phyloP scores from a whole-genome alignment of 2,113 vertebrate species.

The Silurus meridionalis region DNA sequence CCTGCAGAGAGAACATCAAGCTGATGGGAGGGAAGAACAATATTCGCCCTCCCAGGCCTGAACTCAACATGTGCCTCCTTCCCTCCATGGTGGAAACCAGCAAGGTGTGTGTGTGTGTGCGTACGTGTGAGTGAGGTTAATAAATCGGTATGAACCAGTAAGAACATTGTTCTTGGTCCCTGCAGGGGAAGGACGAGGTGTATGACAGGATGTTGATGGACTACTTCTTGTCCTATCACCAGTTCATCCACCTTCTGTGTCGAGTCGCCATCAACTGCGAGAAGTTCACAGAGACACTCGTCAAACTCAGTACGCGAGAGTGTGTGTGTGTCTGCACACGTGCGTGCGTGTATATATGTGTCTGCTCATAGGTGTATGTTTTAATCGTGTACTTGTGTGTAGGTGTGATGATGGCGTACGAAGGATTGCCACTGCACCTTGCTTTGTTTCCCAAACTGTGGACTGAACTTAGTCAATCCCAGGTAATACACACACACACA shows the following conservation, averaged over 20 bases:
- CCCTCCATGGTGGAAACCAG: constrained; percentile 98
- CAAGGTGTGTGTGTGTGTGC: constrained; percentile 77
- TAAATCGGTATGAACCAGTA: not conserved
- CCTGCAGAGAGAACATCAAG: constrained; percentile 99
- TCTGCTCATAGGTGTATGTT: not conserved
- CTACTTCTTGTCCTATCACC: constrained; percentile 98
- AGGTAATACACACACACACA: constrained; percentile 71
- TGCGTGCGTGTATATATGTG: not conserved
- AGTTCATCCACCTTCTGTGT: constrained; percentile 97
- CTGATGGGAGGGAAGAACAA: constrained; percentile 99
- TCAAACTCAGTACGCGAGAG: constrained; percentile 91
- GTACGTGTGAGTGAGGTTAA: not conserved
- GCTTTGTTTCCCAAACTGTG: constrained; percentile 95
- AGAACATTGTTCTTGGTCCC: constrained; percentile 16
- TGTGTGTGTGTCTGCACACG: constrained; percentile 53
- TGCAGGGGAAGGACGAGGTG: constrained; percentile 96
- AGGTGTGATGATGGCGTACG: constrained; percentile 98
- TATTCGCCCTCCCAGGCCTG: constrained; percentile 93
- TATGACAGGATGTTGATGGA: constrained; percentile 98
- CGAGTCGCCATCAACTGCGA: constrained; percentile 99
- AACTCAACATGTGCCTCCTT: constrained; percentile 99
- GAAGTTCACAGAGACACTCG: constrained; percentile 97
- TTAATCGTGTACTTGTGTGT: constrained; percentile 38
- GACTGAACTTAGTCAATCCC: constrained; percentile 96
- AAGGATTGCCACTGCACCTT: constrained; percentile 94